Evolutionary conservation across 2,888 invertebrate genomes (phyloP).

Genomic region (Brenthis ino): DNA sequence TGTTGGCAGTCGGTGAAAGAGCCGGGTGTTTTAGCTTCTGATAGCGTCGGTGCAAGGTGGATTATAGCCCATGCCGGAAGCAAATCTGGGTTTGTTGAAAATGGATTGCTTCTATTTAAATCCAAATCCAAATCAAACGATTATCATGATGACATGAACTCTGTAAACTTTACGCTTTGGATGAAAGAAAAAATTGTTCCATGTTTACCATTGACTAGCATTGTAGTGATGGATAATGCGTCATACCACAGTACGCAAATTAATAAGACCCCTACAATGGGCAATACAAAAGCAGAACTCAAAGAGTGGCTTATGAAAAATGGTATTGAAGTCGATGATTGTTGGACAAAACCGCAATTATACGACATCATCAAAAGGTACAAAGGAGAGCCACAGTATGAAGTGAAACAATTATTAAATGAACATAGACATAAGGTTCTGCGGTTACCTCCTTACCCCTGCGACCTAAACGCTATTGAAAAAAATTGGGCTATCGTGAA

Average conservation of each 20-base stretch:
- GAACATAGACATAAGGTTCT: conserved; percentile 3
- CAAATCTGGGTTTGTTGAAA: background rate
- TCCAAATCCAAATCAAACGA: background rate
- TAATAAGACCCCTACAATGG: conserved; percentile 8
- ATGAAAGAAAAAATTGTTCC: background rate
- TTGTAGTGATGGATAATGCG: conserved; percentile 6
- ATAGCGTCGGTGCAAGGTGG: conserved; percentile 6
- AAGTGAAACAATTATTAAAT: background rate
- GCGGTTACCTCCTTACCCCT: background rate
- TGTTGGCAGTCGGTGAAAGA: conserved; percentile 1
- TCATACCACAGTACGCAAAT: conserved; percentile 3
- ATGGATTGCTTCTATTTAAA: background rate
- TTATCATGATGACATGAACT: conserved; percentile 9
- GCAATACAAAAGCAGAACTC: conserved; percentile 5
- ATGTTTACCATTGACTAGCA: background rate
- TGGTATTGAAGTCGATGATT: conserved; percentile 2
- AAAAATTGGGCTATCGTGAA: background rate
- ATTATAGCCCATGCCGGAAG: background rate
- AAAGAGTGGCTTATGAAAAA: background rate
- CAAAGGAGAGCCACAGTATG: background rate
- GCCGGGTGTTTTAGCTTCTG: background rate
- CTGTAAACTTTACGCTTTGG: background rate
- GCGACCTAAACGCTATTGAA: background rate
- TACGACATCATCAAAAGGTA: conserved; percentile 4
- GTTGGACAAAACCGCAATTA: conserved; percentile 5